These are phyloP conservation scores for Apeltes quadracus DNA, from an alignment of 2,113 vertebrate genomes.

Conservation along the genomic window DNA sequence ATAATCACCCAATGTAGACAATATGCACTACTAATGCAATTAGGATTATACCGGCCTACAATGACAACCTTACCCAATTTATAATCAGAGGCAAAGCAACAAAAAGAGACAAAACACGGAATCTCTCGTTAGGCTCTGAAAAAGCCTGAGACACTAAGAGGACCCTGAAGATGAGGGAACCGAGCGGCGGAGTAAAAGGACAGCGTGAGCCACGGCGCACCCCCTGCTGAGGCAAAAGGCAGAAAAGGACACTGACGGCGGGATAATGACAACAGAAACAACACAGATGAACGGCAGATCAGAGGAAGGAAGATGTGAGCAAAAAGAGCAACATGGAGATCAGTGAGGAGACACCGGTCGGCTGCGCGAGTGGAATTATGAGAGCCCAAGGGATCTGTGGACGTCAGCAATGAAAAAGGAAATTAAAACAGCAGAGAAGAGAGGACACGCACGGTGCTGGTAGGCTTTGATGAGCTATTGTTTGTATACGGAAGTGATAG, in stretches of 20 bases:
- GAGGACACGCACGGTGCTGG: not conserved
- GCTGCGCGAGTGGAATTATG: slow-evolving; percentile 28
- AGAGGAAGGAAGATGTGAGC: slow-evolving; percentile 47
- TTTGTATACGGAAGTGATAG: not conserved
- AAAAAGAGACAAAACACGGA: not conserved
- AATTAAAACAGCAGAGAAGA: slow-evolving; percentile 12
- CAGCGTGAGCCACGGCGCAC: not conserved
- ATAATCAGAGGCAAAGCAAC: not conserved
- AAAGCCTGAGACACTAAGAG: not conserved
- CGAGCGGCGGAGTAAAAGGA: not conserved
- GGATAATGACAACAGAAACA: slow-evolving; percentile 50
- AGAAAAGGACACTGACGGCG: slow-evolving; percentile 27
- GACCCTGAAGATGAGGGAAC: not conserved
- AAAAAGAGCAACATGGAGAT: slow-evolving; percentile 34
- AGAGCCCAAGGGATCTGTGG: slow-evolving; percentile 12
- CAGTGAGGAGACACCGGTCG: slow-evolving; percentile 17
- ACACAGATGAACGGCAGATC: slow-evolving; percentile 49
- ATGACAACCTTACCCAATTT: slow-evolving; percentile 16
- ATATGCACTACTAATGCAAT: not conserved
- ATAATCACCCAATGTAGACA: not conserved
- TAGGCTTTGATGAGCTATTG: slow-evolving; percentile 37
- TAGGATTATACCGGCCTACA: slow-evolving; percentile 6
- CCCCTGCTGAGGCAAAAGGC: slow-evolving; percentile 39
- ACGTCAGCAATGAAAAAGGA: not conserved
- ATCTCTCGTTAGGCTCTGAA: not conserved